Percentiles rank a stretch among this genome's conserved stretches.
Evolutionary conservation across 2,113 vertebrate genomes (phyloP).

Genomic region (Marmota flaviventris): DNA sequence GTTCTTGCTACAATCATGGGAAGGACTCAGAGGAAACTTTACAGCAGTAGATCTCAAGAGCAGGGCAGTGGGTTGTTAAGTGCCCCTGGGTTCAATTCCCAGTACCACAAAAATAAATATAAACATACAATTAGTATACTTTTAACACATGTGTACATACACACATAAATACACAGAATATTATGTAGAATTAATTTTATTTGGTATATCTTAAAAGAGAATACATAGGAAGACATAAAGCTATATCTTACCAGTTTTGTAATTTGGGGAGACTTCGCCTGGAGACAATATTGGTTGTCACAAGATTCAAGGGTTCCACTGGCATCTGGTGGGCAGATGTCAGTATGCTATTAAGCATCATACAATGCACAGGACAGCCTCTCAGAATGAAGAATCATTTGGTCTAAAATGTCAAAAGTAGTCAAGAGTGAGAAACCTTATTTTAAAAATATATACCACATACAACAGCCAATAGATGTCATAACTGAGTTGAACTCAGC

Average conservation of each 20-base stretch:
- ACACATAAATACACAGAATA: not conserved
- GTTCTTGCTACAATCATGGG: not conserved
- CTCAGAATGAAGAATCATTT: not conserved
- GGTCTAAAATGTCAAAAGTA: not conserved
- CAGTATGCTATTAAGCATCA: not conserved
- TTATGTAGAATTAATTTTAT: not conserved
- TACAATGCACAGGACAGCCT: not conserved
- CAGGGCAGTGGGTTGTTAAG: no score
- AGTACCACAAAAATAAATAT: not conserved
- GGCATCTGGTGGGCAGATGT: not conserved
- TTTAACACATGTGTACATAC: not conserved
- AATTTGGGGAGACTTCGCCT: not conserved
- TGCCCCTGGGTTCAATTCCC: no score
- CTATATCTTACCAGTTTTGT: not conserved
- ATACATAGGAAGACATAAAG: not conserved
- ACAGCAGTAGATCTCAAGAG: not conserved
- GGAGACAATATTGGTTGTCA: not conserved
- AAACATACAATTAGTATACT: not conserved
- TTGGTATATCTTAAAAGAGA: not conserved
- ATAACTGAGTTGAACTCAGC: not conserved
- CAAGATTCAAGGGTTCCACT: not conserved
- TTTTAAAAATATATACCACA: not conserved
- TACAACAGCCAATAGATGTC: not conserved
- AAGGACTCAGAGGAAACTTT: not conserved
- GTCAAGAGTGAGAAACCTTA: not conserved